Evolutionary conservation across 2,888 invertebrate species (phyloP), one percentile per base, ranked within the genome.

Genomic region (Philopedon plagiatum): DNA sequence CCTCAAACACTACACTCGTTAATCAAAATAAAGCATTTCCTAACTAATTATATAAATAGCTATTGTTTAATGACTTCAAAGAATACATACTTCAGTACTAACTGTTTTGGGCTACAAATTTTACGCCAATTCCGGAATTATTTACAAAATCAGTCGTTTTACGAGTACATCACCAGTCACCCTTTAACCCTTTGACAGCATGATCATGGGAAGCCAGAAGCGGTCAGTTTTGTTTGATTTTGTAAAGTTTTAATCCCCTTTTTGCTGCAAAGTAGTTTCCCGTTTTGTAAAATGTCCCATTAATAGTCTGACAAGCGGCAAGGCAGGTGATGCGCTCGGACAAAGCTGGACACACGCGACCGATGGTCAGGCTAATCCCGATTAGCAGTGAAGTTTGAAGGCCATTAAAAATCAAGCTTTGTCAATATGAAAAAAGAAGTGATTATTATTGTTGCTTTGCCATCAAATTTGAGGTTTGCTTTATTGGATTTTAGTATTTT

Each of bases 361-460:
- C 63, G 56, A 56, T 41, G 63, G 44, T 56, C 69, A 44, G 7
- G 44, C 46, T 70, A 70, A 70, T 62, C 62, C 67, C 69, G 66
- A 62, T 70, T 73, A 54, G 29, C 29, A 18, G 29, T 54, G 51
- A 32, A 29, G 29, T 54, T 54, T 54, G 51, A 29, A 54, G 29
- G 51, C 23, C 29, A 54, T 54, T 54, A 32, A 18, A 29, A 54
- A 29, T 54, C 29, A 29, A 9, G 15, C 21, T 18, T 54, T 54
- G 15, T 32, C 29, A 18, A 29, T 5, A 32, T 21, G 13, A 32
- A 9, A 15, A 9, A 54, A 29, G n/a, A n/a, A n/a, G n/a, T n/a
- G n/a, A n/a, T n/a, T n/a, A n/a, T n/a, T n/a, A n/a, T n/a, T n/a
- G n/a, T n/a, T n/a, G n/a, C n/a, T n/a, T n/a, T n/a, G n/a, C n/a